Conservation (phyloP, 2,888 invertebrate genomes). For the Agelastica alni region DNA sequence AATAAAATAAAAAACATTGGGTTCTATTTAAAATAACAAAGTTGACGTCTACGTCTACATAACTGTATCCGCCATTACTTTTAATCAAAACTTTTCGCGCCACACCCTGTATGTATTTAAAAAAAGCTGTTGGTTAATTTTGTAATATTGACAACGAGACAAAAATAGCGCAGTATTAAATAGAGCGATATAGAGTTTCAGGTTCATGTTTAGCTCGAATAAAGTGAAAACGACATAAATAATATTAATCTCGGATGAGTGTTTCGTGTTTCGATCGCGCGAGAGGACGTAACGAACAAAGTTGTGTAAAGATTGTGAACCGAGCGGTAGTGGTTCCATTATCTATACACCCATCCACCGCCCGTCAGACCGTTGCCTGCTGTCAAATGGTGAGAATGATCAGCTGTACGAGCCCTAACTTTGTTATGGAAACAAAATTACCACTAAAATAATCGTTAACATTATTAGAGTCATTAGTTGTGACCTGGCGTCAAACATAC, state of each 20-base stretch:
- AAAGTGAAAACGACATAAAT: constrained; percentile 31
- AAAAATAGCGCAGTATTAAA: no score
- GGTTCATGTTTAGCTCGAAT: not conserved
- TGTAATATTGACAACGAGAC: no score
- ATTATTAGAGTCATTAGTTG: constrained; percentile 52
- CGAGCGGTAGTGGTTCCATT: constrained; percentile 40
- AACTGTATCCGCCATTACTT: no score
- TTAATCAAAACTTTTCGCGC: no score
- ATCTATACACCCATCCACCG: not conserved
- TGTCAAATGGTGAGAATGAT: constrained; percentile 47
- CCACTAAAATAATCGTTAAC: constrained; percentile 53
- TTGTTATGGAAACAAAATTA: constrained; percentile 55
- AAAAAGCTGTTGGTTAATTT: no score
- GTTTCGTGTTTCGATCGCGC: constrained; percentile 44
- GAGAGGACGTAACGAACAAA: constrained; percentile 42
- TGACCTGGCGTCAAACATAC: constrained; percentile 38
- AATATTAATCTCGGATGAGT: constrained; percentile 42
- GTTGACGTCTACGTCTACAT: no score
- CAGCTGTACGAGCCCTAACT: constrained; percentile 52
- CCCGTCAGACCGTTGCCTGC: constrained; percentile 36
- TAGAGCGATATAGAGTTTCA: no score
- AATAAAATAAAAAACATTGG: no score
- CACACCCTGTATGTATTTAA: no score
- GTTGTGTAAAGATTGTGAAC: constrained; percentile 50
- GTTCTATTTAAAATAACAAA: no score